phyloP scores from a whole-genome alignment of 2,888 invertebrate genomes.

The Oligia latruncula region DNA sequence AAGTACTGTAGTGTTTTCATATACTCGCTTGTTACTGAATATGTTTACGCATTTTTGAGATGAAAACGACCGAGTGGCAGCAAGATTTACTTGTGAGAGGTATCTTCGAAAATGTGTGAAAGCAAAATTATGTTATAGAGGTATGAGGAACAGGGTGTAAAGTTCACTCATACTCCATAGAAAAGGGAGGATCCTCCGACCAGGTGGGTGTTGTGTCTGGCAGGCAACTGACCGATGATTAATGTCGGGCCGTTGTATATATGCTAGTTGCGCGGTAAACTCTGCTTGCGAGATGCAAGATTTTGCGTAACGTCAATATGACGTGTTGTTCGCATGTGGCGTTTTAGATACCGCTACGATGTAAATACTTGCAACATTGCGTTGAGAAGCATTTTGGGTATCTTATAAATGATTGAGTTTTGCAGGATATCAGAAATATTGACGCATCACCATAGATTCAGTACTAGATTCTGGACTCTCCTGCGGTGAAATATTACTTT shows the following conservation, averaged over 20 bases:
- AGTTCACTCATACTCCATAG: too few species aligned
- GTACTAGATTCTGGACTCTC: background rate
- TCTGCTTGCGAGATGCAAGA: too few species aligned
- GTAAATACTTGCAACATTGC: background rate
- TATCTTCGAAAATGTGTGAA: background rate
- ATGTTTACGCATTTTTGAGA: conserved; percentile 10
- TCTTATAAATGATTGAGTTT: background rate
- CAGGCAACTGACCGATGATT: too few species aligned
- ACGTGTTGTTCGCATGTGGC: too few species aligned
- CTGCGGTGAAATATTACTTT: too few species aligned
- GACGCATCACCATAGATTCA: background rate
- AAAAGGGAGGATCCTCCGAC: too few species aligned
- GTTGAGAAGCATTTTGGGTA: background rate
- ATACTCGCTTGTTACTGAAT: background rate
- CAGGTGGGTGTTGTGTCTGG: too few species aligned
- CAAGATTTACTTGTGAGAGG: background rate
- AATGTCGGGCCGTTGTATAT: too few species aligned
- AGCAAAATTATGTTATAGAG: background rate
- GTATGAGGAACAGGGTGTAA: too few species aligned
- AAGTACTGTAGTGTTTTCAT: background rate
- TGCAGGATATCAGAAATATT: background rate
- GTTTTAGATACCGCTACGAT: too few species aligned
- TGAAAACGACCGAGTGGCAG: background rate
- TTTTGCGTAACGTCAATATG: too few species aligned
- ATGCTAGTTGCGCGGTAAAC: too few species aligned